Base-by-base conservation (phyloP, 1,140 invertebrate genomes). In the Cydia fagiglandana region DNA sequence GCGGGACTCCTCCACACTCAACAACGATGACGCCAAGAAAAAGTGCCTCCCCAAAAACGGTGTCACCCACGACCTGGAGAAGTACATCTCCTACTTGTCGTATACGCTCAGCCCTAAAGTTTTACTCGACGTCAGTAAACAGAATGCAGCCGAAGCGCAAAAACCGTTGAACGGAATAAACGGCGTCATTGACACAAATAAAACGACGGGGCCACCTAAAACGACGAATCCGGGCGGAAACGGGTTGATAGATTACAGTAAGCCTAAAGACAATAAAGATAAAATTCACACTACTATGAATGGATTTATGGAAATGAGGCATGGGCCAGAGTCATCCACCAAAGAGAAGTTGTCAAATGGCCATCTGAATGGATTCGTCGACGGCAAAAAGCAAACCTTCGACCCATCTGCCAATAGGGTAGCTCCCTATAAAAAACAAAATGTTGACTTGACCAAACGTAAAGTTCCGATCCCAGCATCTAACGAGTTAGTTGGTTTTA, bases 1-100 rank as follows among this genome's bases (percentile, higher is more conserved):
- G 86, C 83, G 90, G n/a, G 92, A 94, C 64, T 79, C 87, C 61
- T 81, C 83, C 75, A 78, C 80, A 9, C 74, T 83, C 75, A 78
- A 50, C 74, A 87, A 84, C 76, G 87, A 86, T 79, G 89, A 91
- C 76, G 81, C 81, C 80, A 92, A 90, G 77, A 91, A 85, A 82
- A 90, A 89, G 86, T 91, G 90, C 84, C 86, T 89, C 75, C 85
- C 87, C 10, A 91, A 91, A 83, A 91, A 91, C 68, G 90, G 89
- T 66, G 90, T 90, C 77, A 88, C 91, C 15, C 86, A 93, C 61
- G 91, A 93, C 76, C 81, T 93, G 30, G 90, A 93, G 70, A 93
- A 93, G 79, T 93, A 93, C 81, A 92, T 93, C 74, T 91, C 91
- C 41, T 92, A 89, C 78, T 83, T 93, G 76, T 93, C 93, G n/a